phyloP scores from a whole-genome alignment of 2,888 invertebrate species.

The Papilio gigon region DNA sequence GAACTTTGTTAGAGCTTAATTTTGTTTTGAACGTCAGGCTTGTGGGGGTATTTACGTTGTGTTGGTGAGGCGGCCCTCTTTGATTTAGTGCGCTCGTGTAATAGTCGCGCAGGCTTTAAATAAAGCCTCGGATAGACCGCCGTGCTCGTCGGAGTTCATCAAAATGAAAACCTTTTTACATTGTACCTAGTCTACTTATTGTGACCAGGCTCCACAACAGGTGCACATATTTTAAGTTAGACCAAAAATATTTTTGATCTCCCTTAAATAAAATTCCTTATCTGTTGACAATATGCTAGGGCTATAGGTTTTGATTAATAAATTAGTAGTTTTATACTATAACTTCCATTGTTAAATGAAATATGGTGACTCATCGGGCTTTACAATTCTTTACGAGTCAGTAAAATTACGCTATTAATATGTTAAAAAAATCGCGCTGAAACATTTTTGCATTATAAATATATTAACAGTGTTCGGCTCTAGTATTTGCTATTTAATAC shows the following conservation, averaged over 20 bases:
- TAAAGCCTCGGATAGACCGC: constrained; percentile 13
- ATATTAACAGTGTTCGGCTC: neutral
- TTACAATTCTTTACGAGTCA: too few relatives aligned
- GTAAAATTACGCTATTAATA: too few relatives aligned
- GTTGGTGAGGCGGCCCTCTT: neutral
- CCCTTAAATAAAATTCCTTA: too few relatives aligned
- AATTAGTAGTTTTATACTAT: too few relatives aligned
- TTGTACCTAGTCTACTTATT: neutral
- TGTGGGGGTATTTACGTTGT: neutral
- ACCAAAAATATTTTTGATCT: too few relatives aligned
- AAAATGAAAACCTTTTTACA: constrained; percentile 17
- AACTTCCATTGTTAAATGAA: too few relatives aligned
- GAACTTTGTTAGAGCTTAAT: constrained; percentile 18
- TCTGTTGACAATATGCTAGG: too few relatives aligned
- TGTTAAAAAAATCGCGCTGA: too few relatives aligned
- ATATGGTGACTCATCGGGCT: too few relatives aligned
- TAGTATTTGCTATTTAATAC: neutral
- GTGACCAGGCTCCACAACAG: neutral
- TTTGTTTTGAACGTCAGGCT: constrained; percentile 5
- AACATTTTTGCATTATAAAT: neutral
- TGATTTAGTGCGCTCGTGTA: constrained; percentile 15
- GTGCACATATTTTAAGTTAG: too few relatives aligned
- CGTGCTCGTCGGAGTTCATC: neutral
- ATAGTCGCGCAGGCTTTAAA: neutral
- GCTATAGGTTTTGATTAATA: too few relatives aligned